These are phyloP conservation scores for Choristoneura rosaceana DNA, from an alignment of 2,888 invertebrate species.

Conservation along the genomic window DNA sequence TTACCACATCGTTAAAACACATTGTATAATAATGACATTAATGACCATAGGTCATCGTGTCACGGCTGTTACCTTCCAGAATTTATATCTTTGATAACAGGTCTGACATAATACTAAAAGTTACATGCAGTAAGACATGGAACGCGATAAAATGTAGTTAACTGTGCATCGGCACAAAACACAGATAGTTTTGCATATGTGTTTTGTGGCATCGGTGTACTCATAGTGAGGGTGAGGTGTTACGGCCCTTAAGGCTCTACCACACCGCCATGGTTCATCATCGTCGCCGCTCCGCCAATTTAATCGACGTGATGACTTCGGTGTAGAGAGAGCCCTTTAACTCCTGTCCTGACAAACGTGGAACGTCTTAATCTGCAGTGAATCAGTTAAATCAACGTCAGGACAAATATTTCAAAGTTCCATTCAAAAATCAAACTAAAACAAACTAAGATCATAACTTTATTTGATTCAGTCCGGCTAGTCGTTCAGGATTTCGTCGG, in stretches of 20 bases:
- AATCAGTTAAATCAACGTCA: background rate
- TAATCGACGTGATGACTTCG: background rate
- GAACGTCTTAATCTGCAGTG: too few species aligned
- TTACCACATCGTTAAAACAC: slow-evolving; percentile 26
- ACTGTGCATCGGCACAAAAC: too few species aligned
- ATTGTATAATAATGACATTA: slow-evolving; percentile 32
- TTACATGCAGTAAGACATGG: background rate
- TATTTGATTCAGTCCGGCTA: slow-evolving; percentile 41
- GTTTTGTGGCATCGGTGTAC: too few species aligned
- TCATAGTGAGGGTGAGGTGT: too few species aligned
- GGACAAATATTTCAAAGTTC: background rate
- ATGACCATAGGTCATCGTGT: slow-evolving; percentile 19
- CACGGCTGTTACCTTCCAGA: slow-evolving; percentile 20
- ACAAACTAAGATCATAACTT: slow-evolving; percentile 12
- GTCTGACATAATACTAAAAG: background rate
- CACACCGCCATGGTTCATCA: too few species aligned
- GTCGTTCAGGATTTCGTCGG: slow-evolving; percentile 51
- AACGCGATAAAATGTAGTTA: background rate
- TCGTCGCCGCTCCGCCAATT: too few species aligned
- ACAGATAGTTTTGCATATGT: too few species aligned
- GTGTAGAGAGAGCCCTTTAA: background rate
- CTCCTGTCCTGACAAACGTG: too few species aligned
- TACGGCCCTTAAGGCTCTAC: too few species aligned
- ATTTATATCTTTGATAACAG: slow-evolving; percentile 2
- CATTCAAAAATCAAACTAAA: slow-evolving; percentile 28